Evolutionary conservation across 2,888 invertebrate species (phyloP).

Genomic region (Torymus tubicola): DNA sequence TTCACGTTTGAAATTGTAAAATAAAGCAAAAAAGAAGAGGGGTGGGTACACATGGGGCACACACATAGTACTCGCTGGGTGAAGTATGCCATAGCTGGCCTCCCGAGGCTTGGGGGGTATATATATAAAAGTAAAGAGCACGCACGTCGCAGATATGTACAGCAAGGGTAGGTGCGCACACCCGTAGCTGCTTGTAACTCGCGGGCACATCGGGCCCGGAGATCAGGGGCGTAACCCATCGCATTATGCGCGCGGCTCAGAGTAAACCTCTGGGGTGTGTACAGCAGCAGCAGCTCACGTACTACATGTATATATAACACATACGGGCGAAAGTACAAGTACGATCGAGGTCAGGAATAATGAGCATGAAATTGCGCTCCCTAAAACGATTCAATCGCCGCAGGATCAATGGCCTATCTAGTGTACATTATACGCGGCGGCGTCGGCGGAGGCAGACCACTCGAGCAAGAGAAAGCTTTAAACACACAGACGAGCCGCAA

Average conservation of each 20-base stretch:
- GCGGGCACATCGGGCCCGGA: too few relatives aligned
- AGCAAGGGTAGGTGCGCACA: too few relatives aligned
- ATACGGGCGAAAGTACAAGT: background rate
- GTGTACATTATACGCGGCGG: background rate
- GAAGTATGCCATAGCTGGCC: too few relatives aligned
- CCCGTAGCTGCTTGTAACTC: background rate
- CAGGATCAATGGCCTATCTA: constrained; percentile 23
- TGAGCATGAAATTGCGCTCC: constrained; percentile 8
- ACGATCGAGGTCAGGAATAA: constrained; percentile 25
- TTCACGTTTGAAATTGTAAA: too few relatives aligned
- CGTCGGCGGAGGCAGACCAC: background rate
- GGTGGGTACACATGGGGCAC: too few relatives aligned
- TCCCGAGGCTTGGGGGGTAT: too few relatives aligned
- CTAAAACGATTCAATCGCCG: constrained; percentile 39
- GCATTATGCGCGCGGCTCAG: background rate
- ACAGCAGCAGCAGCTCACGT: background rate
- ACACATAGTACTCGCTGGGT: too few relatives aligned
- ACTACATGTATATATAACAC: too few relatives aligned
- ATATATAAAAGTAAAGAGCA: too few relatives aligned
- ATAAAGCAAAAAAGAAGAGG: too few relatives aligned
- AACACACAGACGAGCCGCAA: background rate
- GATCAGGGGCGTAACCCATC: constrained; percentile 10
- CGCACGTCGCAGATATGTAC: too few relatives aligned
- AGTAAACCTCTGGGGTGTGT: constrained; percentile 23
- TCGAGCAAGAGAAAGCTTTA: constrained; percentile 2